Conservation (phyloP, 2,888 invertebrate species). For the Oeneis ivallda region DNA sequence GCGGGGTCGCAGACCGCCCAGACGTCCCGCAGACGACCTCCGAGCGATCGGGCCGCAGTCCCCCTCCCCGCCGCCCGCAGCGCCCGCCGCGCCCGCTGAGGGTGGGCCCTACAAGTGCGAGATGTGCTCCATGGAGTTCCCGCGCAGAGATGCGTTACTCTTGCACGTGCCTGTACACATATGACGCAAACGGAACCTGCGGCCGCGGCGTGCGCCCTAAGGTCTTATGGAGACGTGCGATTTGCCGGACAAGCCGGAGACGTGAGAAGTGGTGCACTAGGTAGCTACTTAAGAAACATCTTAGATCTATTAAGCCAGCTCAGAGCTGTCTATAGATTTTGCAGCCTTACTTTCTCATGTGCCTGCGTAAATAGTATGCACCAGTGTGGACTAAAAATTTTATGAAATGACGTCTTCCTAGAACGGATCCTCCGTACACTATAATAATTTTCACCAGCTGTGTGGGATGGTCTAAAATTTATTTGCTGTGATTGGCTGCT, state of each 20-base stretch:
- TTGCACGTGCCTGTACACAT: slow-evolving; percentile 91
- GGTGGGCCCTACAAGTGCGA: slow-evolving; percentile 88
- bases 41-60: slow-evolving; percentile 59
- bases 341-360: too few relatives aligned
- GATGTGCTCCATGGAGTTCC: slow-evolving; percentile 90
- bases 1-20: slow-evolving; percentile 60
- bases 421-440: too few relatives aligned
- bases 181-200: slow-evolving; percentile 66
- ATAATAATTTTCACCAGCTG: too few relatives aligned
- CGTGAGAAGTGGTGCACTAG: background rate
- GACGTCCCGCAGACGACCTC: slow-evolving; percentile 70
- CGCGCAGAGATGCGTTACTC: slow-evolving; percentile 86
- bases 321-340: too few relatives aligned
- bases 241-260: background rate
- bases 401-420: too few relatives aligned
- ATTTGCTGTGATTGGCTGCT: too few relatives aligned
- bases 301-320: too few relatives aligned
- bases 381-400: too few relatives aligned
- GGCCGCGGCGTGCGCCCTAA: slow-evolving; percentile 12
- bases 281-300: too few relatives aligned
- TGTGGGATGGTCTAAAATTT: too few relatives aligned
- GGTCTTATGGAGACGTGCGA: background rate
- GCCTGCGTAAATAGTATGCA: too few relatives aligned
- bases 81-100: slow-evolving; percentile 28
- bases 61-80: slow-evolving; percentile 38